Evolutionary conservation across 2,113 vertebrate genomes (phyloP).

Genomic region (Gadus chalcogrammus): DNA sequence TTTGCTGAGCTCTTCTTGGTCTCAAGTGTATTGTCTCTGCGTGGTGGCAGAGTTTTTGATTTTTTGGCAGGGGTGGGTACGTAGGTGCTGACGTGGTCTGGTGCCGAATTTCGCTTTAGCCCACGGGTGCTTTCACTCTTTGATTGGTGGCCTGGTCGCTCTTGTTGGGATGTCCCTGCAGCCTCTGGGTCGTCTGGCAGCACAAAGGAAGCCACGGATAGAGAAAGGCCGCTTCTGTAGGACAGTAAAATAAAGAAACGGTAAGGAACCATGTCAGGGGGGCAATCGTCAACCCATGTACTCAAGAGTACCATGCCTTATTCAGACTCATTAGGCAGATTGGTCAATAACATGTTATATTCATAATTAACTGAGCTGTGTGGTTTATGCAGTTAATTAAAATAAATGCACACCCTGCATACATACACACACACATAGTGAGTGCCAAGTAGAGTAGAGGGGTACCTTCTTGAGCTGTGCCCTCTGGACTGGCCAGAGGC

Average conservation of each 20-base stretch:
- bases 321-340: conserved; percentile 30
- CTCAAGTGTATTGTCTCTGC: conserved; percentile 82
- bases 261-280: conserved; percentile 18
- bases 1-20: conserved; percentile 83
- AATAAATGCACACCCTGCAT: conserved; percentile 20
- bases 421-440: conserved; percentile 22
- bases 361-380: conserved; percentile 9
- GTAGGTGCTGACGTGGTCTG: conserved; percentile 89
- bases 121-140: conserved; percentile 89
- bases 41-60: conserved; percentile 84
- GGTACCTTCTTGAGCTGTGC: conserved; percentile 98
- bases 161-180: conserved; percentile 88
- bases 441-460: conserved; percentile 53
- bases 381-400: neutral
- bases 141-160: conserved; percentile 84
- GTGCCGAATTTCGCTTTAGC: conserved; percentile 91
- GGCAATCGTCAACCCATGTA: neutral
- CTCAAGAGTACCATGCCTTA: conserved; percentile 9
- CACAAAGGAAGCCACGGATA: conserved; percentile 83
- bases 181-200: conserved; percentile 87
- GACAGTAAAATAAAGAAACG: conserved; percentile 31
- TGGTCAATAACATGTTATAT: conserved; percentile 11
- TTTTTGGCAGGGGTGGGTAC: conserved; percentile 93
- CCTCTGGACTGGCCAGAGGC: conserved; percentile 93
- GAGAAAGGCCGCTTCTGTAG: conserved; percentile 87